Percentiles rank a stretch among this genome's conserved stretches.
phyloP scores from a whole-genome alignment of 1,140 invertebrate species.

The Arion vulgaris region DNA sequence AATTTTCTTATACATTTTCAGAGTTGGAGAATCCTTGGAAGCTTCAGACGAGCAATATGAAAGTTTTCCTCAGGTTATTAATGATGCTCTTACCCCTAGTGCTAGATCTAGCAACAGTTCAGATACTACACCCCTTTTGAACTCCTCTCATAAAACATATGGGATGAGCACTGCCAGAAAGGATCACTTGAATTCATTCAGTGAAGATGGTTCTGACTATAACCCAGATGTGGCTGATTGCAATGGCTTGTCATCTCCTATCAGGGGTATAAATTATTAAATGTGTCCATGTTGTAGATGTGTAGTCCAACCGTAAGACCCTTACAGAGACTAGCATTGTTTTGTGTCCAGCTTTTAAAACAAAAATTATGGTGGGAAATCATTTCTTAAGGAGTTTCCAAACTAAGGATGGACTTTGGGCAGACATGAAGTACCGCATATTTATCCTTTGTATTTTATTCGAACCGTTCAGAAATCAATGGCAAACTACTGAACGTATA shows the following conservation, averaged over 20 bases:
- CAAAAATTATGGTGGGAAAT: too few relatives aligned
- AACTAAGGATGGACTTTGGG: too few relatives aligned
- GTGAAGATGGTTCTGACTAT: neutral
- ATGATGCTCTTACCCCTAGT: neutral
- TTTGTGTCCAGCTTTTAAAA: too few relatives aligned
- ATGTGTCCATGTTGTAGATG: neutral
- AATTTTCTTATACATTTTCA: too few relatives aligned
- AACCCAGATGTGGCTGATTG: neutral
- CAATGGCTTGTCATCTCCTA: neutral
- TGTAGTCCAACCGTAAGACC: too few relatives aligned
- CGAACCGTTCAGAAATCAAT: too few relatives aligned
- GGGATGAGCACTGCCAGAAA: neutral
- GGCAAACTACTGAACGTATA: too few relatives aligned
- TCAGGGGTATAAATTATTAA: neutral
- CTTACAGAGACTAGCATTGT: too few relatives aligned
- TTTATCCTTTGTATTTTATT: too few relatives aligned
- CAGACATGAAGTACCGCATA: too few relatives aligned
- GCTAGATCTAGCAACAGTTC: neutral
- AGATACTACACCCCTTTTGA: neutral
- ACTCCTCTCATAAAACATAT: neutral
- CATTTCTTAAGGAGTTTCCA: too few relatives aligned
- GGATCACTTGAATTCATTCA: too few relatives aligned
- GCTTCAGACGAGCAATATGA: neutral
- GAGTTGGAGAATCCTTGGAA: neutral
- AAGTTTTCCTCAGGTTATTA: neutral